Conservation (phyloP, 2,797 vertebrate genomes). For the Varecia variegata region DNA sequence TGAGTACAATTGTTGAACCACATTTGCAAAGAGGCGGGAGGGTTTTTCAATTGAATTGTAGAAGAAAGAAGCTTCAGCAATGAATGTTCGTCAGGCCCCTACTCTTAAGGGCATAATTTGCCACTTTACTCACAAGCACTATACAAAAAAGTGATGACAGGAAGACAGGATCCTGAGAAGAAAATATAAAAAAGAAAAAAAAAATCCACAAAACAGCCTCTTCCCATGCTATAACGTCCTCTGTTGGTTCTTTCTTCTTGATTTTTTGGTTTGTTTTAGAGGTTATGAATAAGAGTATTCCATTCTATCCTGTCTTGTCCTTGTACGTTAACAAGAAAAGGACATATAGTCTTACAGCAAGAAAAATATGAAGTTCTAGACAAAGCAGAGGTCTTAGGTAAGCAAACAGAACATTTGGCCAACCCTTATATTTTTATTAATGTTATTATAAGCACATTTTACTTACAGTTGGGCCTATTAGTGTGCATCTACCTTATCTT, state of each 20-base stretch:
- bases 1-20: background rate
- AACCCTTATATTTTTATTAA: background rate
- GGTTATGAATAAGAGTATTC: background rate
- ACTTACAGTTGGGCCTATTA: background rate
- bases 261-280: background rate
- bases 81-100: background rate
- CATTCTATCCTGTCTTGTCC: background rate
- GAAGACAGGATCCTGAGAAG: background rate
- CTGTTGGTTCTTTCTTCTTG: background rate
- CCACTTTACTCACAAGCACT: background rate
- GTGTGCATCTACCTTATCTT: background rate
- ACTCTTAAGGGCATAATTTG: background rate
- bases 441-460: background rate
- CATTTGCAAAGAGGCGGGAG: background rate
- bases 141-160: background rate
- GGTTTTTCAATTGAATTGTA: background rate
- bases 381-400: background rate
- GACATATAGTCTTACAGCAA: background rate
- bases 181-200: background rate
- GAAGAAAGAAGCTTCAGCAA: background rate
- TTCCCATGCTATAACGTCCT: background rate
- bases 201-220: background rate
- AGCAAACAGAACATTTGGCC: background rate
- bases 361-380: constrained; percentile 10
- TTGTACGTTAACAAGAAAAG: background rate